Conservation (phyloP, 2,113 vertebrate species). For the Noctilio leporinus region DNA sequence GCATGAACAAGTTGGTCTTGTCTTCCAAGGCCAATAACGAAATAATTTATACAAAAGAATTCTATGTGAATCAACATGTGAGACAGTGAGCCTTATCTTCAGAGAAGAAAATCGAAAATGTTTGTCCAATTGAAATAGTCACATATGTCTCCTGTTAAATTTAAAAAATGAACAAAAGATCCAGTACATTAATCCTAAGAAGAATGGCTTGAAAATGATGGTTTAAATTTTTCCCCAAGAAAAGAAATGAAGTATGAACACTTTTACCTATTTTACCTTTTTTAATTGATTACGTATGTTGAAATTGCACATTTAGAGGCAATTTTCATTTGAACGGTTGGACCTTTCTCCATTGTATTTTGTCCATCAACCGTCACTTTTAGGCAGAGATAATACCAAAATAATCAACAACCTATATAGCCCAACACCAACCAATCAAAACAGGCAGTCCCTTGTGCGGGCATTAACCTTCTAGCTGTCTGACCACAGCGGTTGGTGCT, state of each 20-base stretch:
- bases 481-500: too few species aligned
- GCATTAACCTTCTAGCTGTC: not conserved
- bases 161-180: not conserved
- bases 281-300: not conserved
- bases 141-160: not conserved
- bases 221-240: not conserved
- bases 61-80: not conserved
- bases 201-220: not conserved
- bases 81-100: not conserved
- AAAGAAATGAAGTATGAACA: not conserved
- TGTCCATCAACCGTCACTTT: not conserved
- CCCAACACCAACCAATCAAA: not conserved
- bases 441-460: accelerated
- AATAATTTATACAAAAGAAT: conserved; percentile 68
- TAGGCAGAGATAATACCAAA: not conserved
- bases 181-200: not conserved
- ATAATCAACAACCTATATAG: not conserved
- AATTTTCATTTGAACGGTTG: not conserved
- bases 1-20: conserved; percentile 59
- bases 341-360: not conserved
- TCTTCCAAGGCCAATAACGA: conserved; percentile 73
- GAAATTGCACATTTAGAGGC: not conserved
- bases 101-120: conserved; percentile 47
- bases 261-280: not conserved
- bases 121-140: conserved; percentile 13